Base-by-base conservation (phyloP, 2,797 vertebrate genomes). In the Siniperca undulata region DNA sequence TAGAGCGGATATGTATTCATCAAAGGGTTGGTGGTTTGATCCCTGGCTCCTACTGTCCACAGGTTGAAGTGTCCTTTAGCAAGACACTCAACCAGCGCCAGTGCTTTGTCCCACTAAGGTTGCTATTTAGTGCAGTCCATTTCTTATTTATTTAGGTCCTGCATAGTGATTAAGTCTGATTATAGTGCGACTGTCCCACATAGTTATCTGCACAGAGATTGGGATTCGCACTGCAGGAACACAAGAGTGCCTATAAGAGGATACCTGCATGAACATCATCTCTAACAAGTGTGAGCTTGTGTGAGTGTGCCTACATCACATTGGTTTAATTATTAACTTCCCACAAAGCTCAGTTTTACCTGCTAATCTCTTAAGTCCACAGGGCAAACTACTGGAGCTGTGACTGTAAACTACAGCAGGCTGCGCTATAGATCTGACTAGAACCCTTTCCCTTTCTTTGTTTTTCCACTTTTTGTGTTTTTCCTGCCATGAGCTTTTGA, bases 241-340 rank as follows among this genome's bases (percentile, higher is more conserved):
- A 50, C 42, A n/a, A 27, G 36, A 17, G 46, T 40, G 36, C 8
- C 30, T 11, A 0, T 20, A 8, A 67, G 27, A 77, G 34, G 9
- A 50, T 66, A 52, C 59, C 24, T 64, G 10, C 27, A 22, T 12
- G 22, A 65, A 24, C 36, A 53, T 77, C 30, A 52, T 13, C 34
- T 61, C 13, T 7, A 27, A 61, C 72, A 73, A 66, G 60, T 74
- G 48, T 73, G 38, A 55, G 30, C 52, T 68, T 80, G 77, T 74
- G 65, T 60, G 20, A 67, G 13, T 58, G 40, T 56, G 16, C 11
- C 22, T 2, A 24, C 61, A 27, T 76, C 24, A 59, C 13, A 7
- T 24, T 60, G n/a, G 11, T 53, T 66, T 71, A 82, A 80, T 84
- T 67, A 83, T 86, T 85, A 82, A 70, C 74, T 38, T 81, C 27